Evolutionary conservation across 1,140 invertebrate genomes (phyloP), one percentile per base, ranked within the genome.

Genomic region (Heliconius hewitsoni): DNA sequence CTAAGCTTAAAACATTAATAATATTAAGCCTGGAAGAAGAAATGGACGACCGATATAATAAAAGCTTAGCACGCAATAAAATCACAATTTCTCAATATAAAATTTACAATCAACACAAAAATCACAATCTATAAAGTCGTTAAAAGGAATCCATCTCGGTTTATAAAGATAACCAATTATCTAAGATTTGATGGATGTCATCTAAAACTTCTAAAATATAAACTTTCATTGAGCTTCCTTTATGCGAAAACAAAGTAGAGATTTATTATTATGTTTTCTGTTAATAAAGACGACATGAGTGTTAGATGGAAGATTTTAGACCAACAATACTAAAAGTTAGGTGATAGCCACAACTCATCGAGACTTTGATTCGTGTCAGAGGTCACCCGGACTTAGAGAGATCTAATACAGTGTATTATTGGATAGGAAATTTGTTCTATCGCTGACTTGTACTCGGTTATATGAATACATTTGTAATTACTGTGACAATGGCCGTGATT

Each of bases 371-470:
- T 85, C 84, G 81, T 83, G 88, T 86, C 88, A 89, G 76, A 87
- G 88, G 89, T 89, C 89, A 83, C 78, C 70, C 71, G 73, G 46
- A 84, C 83, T 81, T 86, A 86, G 87, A 90, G 89, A 89, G 85
- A 85, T 87, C 79, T 85, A 87, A 88, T 89, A 78, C 84, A 78
- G 79, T 89, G 80, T 86, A 87, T 89, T 88, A 90, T 92, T 86
- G 87, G 82, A 85, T 66, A 16, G 60, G 23, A 30, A 66, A 66
- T 66, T 30, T 66, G 60, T 84, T 79, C 82, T 82, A 73, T 71
- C 46, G 76, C 66, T 74, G 77, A 79, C 74, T 78, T 66, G 80
- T 66, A 30, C 60, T 66, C 27, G 13, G 52, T 37, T 52, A 18
- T 37, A 79, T 79, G 77, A 79, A 79, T 79, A 60, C 27, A n/a